These are phyloP conservation scores for Perca schrenkii DNA, from an alignment of 2,113 vertebrate genomes.

Conservation along the genomic window DNA sequence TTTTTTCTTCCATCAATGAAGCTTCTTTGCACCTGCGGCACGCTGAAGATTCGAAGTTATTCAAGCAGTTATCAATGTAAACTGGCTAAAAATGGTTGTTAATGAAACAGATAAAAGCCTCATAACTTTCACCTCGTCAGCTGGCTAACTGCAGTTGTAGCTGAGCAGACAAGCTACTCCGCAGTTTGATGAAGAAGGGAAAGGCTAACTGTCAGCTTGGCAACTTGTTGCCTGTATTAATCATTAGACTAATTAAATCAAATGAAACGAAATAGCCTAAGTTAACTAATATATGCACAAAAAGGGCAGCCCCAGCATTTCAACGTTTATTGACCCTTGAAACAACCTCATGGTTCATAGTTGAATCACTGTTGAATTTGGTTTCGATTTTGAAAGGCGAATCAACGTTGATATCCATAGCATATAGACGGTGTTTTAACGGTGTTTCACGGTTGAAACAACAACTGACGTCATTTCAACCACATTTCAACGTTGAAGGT, in stretches of 20 bases:
- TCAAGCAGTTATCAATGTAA: background rate
- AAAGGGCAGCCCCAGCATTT: background rate
- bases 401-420: no score
- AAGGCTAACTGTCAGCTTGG: accelerated
- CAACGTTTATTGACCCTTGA: no score
- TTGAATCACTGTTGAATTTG: no score
- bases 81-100: accelerated
- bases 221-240: background rate
- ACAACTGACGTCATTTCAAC: no score
- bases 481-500: no score
- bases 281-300: background rate
- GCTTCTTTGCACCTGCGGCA: no score
- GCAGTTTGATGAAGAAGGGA: accelerated
- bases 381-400: no score
- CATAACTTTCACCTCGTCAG: background rate
- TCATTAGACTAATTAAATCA: background rate
- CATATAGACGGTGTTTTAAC: no score
- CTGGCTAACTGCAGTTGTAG: background rate
- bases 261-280: background rate
- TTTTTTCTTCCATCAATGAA: background rate
- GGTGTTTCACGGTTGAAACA: no score
- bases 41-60: background rate
- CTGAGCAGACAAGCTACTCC: background rate
- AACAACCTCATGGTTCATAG: no score
- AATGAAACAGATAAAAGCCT: background rate